These are phyloP conservation scores for Champsocephalus gunnari DNA, from an alignment of 2,797 vertebrate genomes.

Conservation along the genomic window DNA sequence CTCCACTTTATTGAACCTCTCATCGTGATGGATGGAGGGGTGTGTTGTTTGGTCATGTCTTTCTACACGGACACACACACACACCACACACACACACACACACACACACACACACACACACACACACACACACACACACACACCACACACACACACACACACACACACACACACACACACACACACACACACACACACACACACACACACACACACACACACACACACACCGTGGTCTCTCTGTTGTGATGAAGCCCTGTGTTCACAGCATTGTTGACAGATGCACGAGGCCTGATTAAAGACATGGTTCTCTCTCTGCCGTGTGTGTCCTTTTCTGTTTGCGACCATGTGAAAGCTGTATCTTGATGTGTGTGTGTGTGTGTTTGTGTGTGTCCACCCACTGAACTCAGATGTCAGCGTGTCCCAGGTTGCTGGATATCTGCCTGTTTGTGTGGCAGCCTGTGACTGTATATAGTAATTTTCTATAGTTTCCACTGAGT, in stretches of 20 bases:
- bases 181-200: too few relatives aligned
- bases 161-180: too few relatives aligned
- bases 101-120: too few relatives aligned
- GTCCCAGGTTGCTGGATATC: constrained; percentile 5
- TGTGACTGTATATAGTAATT: constrained; percentile 34
- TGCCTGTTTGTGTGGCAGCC: constrained; percentile 14
- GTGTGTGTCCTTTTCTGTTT: constrained; percentile 24
- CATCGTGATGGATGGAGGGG: constrained; percentile 57
- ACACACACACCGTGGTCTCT: constrained; percentile 18
- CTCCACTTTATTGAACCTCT: constrained; percentile 59
- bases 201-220: too few relatives aligned
- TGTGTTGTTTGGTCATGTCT: constrained; percentile 66
- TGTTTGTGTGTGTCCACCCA: not conserved
- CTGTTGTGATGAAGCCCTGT: constrained; percentile 47
- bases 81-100: not conserved
- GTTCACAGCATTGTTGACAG: constrained; percentile 60
- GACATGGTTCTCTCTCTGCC: constrained; percentile 24
- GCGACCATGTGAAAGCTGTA: constrained; percentile 17
- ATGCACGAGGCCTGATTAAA: constrained; percentile 67
- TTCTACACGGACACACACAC: too few relatives aligned
- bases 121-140: too few relatives aligned
- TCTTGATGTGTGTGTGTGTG: not conserved
- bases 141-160: too few relatives aligned
- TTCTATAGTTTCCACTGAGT: constrained; percentile 40
- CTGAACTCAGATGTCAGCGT: constrained; percentile 16